These are phyloP conservation scores for Melinaea menophilus DNA, from an alignment of 2,888 invertebrate species.

Conservation along the genomic window DNA sequence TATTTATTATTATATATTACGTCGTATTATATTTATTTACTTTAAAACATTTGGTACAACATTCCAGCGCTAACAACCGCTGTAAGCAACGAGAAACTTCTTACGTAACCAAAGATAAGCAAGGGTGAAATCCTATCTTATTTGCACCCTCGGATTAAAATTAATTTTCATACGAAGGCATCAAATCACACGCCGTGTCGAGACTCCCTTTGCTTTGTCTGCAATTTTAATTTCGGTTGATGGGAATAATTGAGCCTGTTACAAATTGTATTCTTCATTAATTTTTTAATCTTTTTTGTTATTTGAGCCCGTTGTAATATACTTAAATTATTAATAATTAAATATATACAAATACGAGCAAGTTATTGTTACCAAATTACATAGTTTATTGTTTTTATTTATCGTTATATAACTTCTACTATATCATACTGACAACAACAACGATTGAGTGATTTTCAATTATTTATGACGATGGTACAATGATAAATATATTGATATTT, in stretches of 20 bases:
- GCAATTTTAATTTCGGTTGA: constrained; percentile 62
- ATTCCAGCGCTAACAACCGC: constrained; percentile 3
- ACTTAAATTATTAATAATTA: background rate
- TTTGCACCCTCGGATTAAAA: constrained; percentile 69
- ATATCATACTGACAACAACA: too few species aligned
- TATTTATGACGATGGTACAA: too few species aligned
- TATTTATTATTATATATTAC: too few species aligned
- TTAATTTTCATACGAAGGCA: constrained; percentile 68
- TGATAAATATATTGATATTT: too few species aligned
- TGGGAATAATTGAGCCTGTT: constrained; percentile 49
- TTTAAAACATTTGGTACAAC: background rate
- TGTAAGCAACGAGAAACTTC: constrained; percentile 44
- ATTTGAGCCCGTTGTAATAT: background rate
- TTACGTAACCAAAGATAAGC: constrained; percentile 56
- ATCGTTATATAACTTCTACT: too few species aligned
- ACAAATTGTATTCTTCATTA: constrained; percentile 29
- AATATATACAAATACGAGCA: too few species aligned
- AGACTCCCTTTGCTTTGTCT: constrained; percentile 56
- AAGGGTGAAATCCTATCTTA: constrained; percentile 71
- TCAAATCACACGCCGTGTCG: constrained; percentile 51
- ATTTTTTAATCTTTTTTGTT: constrained; percentile 36
- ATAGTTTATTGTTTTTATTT: too few species aligned
- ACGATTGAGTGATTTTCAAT: too few species aligned
- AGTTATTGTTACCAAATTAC: too few species aligned
- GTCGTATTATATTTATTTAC: too few species aligned